Evolutionary conservation across 2,113 vertebrate species (phyloP).

Genomic region (Thunnus maccoyii): DNA sequence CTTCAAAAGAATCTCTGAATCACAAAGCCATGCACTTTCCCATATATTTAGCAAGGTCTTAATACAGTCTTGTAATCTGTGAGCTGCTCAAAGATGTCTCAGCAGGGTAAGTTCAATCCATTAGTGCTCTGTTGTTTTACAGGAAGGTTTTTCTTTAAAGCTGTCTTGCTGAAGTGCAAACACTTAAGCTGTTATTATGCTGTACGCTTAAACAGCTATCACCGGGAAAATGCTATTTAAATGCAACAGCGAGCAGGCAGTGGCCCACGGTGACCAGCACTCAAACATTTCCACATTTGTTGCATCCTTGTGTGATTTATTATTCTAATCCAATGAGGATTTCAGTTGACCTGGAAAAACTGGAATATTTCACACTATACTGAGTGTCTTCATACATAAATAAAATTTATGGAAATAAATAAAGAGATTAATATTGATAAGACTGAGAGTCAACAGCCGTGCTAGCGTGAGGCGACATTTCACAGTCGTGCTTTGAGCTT

Average conservation of each 20-base stretch:
- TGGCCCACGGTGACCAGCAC: slow-evolving; percentile 17
- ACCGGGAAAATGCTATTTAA: slow-evolving; percentile 38
- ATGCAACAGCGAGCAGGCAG: slow-evolving; percentile 37
- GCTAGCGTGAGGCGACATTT: background rate
- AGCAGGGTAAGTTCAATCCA: slow-evolving; percentile 68
- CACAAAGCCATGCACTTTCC: slow-evolving; percentile 48
- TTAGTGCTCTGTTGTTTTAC: slow-evolving; percentile 75
- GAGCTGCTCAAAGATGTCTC: slow-evolving; percentile 54
- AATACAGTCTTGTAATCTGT: slow-evolving; percentile 38
- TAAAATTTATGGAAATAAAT: slow-evolving; percentile 36
- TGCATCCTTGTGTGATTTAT: slow-evolving; percentile 29
- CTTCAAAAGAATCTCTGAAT: slow-evolving; percentile 46
- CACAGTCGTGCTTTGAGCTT: background rate
- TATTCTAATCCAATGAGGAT: slow-evolving; percentile 35
- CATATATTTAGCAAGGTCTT: slow-evolving; percentile 53
- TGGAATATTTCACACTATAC: slow-evolving; percentile 35
- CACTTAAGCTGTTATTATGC: slow-evolving; percentile 58
- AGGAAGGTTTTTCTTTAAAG: slow-evolving; percentile 63
- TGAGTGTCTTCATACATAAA: slow-evolving; percentile 37
- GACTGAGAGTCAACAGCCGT: slow-evolving; percentile 8
- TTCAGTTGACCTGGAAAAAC: slow-evolving; percentile 58
- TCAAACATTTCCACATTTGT: slow-evolving; percentile 2
- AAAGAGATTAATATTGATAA: slow-evolving; percentile 48
- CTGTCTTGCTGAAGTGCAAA: slow-evolving; percentile 65
- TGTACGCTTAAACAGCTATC: slow-evolving; percentile 49